Percentiles rank a stretch among this genome's conserved stretches.
Evolutionary conservation across 2,797 vertebrate species (phyloP).

Genomic region (Denticeps clupeoides): DNA sequence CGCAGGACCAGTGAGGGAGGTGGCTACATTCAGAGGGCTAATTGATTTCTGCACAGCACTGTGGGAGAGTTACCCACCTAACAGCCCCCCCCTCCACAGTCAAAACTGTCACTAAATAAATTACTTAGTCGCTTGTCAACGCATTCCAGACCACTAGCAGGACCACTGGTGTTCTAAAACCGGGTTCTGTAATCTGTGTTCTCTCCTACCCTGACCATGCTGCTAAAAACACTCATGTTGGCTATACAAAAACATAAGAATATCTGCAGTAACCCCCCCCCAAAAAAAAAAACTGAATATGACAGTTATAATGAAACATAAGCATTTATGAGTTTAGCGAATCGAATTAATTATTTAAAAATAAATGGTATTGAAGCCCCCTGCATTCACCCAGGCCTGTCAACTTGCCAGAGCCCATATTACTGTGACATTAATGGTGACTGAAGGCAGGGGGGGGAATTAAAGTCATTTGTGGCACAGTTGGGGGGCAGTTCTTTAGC

Average conservation of each 20-base stretch:
- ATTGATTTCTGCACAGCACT: slow-evolving; percentile 70
- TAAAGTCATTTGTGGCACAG: slow-evolving; percentile 33
- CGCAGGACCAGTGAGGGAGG: slow-evolving; percentile 41
- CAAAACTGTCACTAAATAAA: too few species aligned
- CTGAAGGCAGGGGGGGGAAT: slow-evolving; percentile 8
- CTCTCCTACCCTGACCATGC: too few species aligned
- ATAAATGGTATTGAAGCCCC: slow-evolving; percentile 1
- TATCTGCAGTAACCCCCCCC: too few species aligned
- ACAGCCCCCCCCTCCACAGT: background rate
- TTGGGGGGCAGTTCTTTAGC: slow-evolving; percentile 15
- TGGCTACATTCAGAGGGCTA: slow-evolving; percentile 57
- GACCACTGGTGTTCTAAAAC: too few species aligned
- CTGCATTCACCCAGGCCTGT: slow-evolving; percentile 10
- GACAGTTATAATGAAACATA: too few species aligned
- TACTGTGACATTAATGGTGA: background rate
- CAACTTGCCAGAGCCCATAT: slow-evolving; percentile 6
- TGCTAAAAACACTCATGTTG: too few species aligned
- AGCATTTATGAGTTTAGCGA: too few species aligned
- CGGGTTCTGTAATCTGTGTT: too few species aligned
- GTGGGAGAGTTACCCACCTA: slow-evolving; percentile 53
- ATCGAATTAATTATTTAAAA: too few species aligned
- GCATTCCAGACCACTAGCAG: background rate
- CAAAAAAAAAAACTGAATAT: too few species aligned
- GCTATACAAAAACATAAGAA: too few species aligned
- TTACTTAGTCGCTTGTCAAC: too few species aligned